A percentile compares a stretch with the other conserved stretches of the same genome.
Conservation (phyloP, 2,113 vertebrate species). For the Pelobates fuscus region DNA sequence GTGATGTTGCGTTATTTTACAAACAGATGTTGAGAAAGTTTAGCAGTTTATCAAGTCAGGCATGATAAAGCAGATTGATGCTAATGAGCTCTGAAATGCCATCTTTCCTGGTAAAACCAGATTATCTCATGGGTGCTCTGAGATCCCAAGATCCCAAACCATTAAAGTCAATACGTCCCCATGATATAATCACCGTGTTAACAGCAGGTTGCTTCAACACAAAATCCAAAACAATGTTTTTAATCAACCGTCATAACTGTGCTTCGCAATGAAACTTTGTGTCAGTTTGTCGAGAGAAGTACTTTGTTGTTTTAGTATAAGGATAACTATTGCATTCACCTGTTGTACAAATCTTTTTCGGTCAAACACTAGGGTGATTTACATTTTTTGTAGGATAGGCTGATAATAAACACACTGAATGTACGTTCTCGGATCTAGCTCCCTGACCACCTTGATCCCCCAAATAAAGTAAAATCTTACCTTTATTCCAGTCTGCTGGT, state of each 20-base stretch:
- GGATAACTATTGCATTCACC: not conserved
- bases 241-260: conserved; percentile 6
- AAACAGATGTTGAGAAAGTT: conserved; percentile 34
- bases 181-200: conserved; percentile 35
- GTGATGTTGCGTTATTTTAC: conserved; percentile 28
- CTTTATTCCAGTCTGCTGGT: too few species aligned
- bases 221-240: conserved; percentile 22
- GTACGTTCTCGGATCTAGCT: too few species aligned
- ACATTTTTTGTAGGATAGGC: too few species aligned
- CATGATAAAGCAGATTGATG: conserved; percentile 26
- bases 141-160: conserved; percentile 31
- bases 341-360: too few species aligned
- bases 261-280: conserved; percentile 6
- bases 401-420: too few species aligned
- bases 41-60: conserved; percentile 3
- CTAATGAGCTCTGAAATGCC: conserved; percentile 33
- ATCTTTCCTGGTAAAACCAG: not conserved
- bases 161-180: conserved; percentile 26
- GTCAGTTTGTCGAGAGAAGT: not conserved
- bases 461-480: too few species aligned
- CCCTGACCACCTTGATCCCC: too few species aligned
- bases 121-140: conserved; percentile 32
- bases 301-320: not conserved
- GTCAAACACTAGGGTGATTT: too few species aligned
- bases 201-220: not conserved